phyloP scores from a whole-genome alignment of 92 coral and sea anemone species.

The Blastomussa wellsi region DNA sequence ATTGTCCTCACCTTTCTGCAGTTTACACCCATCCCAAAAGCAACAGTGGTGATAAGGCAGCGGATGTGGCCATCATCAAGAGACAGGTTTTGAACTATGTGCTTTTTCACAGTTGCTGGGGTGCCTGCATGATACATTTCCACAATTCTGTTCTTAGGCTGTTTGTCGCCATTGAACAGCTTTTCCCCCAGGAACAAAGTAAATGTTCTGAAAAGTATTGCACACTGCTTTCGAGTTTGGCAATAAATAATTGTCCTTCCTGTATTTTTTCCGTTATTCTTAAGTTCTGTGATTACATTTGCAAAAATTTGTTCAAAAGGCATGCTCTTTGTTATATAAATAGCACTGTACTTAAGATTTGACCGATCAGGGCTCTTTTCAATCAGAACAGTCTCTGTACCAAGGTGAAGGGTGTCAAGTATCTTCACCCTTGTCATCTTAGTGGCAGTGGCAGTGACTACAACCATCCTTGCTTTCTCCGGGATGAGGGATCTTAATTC shows the following conservation, averaged over 20 bases:
- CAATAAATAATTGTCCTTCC: conserved; percentile 52
- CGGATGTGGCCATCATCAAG: conserved; percentile 38
- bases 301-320: conserved; percentile 40
- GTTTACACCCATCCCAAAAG: conserved; percentile 56
- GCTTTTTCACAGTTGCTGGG: conserved; percentile 36
- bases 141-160: conserved; percentile 29
- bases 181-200: conserved; percentile 18
- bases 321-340: conserved; percentile 18
- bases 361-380: conserved; percentile 51
- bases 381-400: conserved; percentile 4
- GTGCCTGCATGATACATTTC: conserved; percentile 59
- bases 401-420: conserved; percentile 17
- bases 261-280: background rate
- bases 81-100: conserved; percentile 28
- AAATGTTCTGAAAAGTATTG: conserved; percentile 41
- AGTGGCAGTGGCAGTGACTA: conserved; percentile 45
- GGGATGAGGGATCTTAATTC: conserved; percentile 51
- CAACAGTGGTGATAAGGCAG: conserved; percentile 33
- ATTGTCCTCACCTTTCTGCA: conserved; percentile 19
- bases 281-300: conserved; percentile 9
- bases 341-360: conserved; percentile 36
- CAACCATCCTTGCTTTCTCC: conserved; percentile 24
- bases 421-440: conserved; percentile 23
- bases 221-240: conserved; percentile 58
- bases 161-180: conserved; percentile 16